phyloP scores from a whole-genome alignment of 2,797 vertebrate genomes.

The Takifugu ocellatus region DNA sequence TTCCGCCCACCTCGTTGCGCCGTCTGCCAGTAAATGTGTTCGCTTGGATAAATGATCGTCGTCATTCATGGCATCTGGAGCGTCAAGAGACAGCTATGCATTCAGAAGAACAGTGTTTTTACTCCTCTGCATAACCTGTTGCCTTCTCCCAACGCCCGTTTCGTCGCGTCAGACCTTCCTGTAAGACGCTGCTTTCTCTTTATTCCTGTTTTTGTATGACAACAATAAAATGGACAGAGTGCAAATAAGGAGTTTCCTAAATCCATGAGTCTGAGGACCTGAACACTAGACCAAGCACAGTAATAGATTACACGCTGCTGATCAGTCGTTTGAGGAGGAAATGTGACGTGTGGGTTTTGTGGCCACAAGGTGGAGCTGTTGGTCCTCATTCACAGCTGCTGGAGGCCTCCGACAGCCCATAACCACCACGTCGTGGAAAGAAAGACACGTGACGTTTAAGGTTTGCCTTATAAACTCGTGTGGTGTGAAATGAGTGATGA shows the following conservation, averaged over 20 bases:
- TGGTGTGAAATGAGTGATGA: background rate
- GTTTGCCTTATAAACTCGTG: too few relatives aligned
- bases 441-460: too few relatives aligned
- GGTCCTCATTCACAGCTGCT: background rate
- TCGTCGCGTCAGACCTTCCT: conserved; percentile 33
- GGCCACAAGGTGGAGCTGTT: conserved; percentile 45
- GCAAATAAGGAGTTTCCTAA: conserved; percentile 10
- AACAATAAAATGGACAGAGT: conserved; percentile 64
- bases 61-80: conserved; percentile 29
- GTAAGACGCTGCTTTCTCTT: conserved; percentile 55
- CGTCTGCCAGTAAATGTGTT: conserved; percentile 16
- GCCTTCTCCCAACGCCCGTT: conserved; percentile 34
- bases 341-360: background rate
- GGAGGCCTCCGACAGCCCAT: too few relatives aligned
- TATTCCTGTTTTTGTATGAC: conserved; percentile 63
- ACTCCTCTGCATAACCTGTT: conserved; percentile 41
- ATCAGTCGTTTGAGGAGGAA: background rate
- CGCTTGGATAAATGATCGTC: conserved; percentile 9
- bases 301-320: background rate
- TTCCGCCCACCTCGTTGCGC: conserved; percentile 28
- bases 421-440: too few relatives aligned
- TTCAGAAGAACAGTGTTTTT: conserved; percentile 55
- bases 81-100: conserved; percentile 25
- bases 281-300: too few relatives aligned
- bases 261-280: too few relatives aligned